Evolutionary conservation across 2,888 invertebrate genomes (phyloP), one percentile per base, ranked within the genome.

Genomic region (Diaphora mendica): DNA sequence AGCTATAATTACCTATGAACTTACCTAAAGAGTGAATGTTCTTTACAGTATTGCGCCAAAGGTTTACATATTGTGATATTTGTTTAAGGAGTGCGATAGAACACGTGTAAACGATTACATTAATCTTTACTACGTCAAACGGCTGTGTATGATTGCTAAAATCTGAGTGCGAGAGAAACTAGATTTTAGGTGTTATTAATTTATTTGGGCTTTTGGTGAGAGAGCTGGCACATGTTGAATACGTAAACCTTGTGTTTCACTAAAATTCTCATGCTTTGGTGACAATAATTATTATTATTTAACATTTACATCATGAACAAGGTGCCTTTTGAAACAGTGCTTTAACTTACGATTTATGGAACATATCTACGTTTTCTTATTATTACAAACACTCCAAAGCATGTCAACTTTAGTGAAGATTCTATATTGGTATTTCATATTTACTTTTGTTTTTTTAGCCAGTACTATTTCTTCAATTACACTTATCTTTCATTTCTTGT

Each of bases 11-110:
- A n/a, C n/a, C n/a, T 17, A 30, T 62, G 30, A 30, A 62, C 59
- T 59, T 62, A 59, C 9, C 5, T 39, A 59, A 39, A 59, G 26
- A 48, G 62, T 68, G 73, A 76, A 82, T 74, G 67, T 82, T 85
- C 83, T 81, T 85, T 81, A 83, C 82, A 81, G 85, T 86, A 87
- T 88, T 88, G 86, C 88, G 91, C 90, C 89, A 91, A 91, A 92
- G 91, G 91, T 92, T 89, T 90, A 90, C 85, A 77, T 88, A 91
- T 91, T 95, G 95, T 95, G 95, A 95, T 95, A 95, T 93, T 92
- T 87, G 91, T 88, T 88, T 89, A 91, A 90, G 89, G 85, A 81
- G 78, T 79, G 80, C 80, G 75, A 76, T 77, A 77, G 48, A 80
- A 83, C 82, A 80, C 84, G 72, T 74, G 73, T 76, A 73, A 83